phyloP scores from a whole-genome alignment of 2,888 invertebrate genomes.

The Fragum sueziense region DNA sequence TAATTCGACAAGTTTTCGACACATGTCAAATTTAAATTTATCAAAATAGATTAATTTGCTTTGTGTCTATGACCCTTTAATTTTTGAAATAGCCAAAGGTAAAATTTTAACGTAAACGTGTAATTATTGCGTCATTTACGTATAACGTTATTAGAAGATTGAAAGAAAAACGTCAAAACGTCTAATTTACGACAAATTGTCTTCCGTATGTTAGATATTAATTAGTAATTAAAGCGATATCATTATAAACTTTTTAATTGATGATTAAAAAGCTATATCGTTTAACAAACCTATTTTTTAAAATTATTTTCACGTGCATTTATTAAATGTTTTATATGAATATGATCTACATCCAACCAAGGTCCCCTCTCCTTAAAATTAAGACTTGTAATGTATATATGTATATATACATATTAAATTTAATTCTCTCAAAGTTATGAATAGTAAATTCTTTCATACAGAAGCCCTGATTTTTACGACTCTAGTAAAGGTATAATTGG shows the following conservation, averaged over 20 bases:
- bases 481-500: no score
- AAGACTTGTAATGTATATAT: no score
- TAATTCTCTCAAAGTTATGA: no score
- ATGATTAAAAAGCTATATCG: no score
- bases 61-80: slow-evolving; percentile 6
- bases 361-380: no score
- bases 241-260: not conserved
- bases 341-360: no score
- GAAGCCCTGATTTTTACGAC: no score
- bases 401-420: no score
- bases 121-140: slow-evolving; percentile 1
- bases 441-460: no score
- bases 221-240: slow-evolving; percentile 15
- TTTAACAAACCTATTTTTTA: no score
- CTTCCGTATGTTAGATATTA: slow-evolving; percentile 18
- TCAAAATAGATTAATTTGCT: slow-evolving; percentile 6
- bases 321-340: no score
- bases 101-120: not conserved
- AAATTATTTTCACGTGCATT: no score
- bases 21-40: slow-evolving; percentile 4
- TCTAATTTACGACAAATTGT: slow-evolving; percentile 13
- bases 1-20: slow-evolving; percentile 10
- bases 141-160: not conserved
- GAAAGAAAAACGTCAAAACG: slow-evolving; percentile 1
- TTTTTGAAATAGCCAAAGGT: not conserved